These are phyloP conservation scores for Pelecanus crispus DNA, from an alignment of 2,113 vertebrate genomes.

Conservation along the genomic window DNA sequence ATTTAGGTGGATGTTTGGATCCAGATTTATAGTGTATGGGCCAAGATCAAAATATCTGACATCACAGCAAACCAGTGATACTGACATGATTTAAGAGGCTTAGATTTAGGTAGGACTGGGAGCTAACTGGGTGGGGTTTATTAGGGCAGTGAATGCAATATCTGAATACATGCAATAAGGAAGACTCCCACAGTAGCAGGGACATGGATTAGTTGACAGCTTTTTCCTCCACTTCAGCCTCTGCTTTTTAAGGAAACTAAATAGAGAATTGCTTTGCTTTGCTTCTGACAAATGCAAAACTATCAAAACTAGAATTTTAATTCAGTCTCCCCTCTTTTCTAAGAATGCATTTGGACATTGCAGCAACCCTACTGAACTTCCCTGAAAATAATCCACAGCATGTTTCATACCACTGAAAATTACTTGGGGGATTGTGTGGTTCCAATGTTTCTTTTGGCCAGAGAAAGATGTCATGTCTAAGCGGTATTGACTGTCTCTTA, in stretches of 20 bases:
- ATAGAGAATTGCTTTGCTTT: background rate
- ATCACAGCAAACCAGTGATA: background rate
- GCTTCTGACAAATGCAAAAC: background rate
- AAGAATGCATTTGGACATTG: background rate
- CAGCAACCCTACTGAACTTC: background rate
- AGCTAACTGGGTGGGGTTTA: background rate
- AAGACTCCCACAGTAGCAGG: background rate
- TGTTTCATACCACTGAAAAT: background rate
- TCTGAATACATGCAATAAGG: background rate
- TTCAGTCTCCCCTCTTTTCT: background rate
- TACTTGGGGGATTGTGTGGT: rapidly evolving
- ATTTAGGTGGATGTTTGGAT: background rate
- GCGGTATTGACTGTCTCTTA: background rate
- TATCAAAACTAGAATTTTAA: background rate
- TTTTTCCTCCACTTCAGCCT: background rate
- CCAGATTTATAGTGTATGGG: background rate
- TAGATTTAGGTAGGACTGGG: background rate
- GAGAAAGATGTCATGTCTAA: background rate
- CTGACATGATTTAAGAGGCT: background rate
- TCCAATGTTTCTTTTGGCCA: background rate
- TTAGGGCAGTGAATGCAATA: background rate
- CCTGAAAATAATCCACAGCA: background rate
- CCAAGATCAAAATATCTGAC: background rate
- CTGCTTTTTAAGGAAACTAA: background rate
- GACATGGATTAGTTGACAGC: background rate